Percentiles rank a stretch among this genome's conserved stretches.
These are phyloP conservation scores for Hippocampus zosterae DNA, from an alignment of 2,113 vertebrate genomes.

Conservation along the genomic window DNA sequence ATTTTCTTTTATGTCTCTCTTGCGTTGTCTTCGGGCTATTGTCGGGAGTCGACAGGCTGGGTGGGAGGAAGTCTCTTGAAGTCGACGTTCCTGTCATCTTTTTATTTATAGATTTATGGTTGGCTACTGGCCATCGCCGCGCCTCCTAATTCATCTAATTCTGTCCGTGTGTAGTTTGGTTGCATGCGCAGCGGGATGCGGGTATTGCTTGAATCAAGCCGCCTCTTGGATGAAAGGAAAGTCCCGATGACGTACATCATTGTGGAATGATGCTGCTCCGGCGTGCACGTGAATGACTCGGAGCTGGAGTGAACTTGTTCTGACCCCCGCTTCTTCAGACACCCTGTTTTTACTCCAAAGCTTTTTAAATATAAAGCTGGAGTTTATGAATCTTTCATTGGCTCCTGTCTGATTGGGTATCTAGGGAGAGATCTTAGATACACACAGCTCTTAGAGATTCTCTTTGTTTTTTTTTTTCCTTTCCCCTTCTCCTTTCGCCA, in stretches of 20 bases:
- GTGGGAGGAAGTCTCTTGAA: conserved; percentile 74
- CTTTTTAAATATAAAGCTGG: conserved; percentile 64
- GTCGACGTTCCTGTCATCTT: conserved; percentile 72
- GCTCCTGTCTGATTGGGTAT: conserved; percentile 64
- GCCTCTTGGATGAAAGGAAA: conserved; percentile 6
- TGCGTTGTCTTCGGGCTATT: conserved; percentile 73
- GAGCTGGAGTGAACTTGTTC: conserved; percentile 13
- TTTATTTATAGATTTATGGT: conserved; percentile 59
- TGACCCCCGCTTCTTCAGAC: conserved; percentile 28
- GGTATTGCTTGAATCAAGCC: background rate
- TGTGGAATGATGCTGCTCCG: background rate
- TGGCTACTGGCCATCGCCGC: conserved; percentile 35
- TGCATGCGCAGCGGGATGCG: background rate
- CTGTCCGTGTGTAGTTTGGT: conserved; percentile 3
- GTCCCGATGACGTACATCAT: background rate
- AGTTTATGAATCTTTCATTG: conserved; percentile 72
- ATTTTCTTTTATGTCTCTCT: conserved; percentile 61
- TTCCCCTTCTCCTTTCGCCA: background rate
- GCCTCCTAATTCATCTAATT: conserved; percentile 24
- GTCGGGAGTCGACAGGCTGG: conserved; percentile 72
- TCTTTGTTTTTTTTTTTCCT: conserved; percentile 52
- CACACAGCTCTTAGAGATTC: conserved; percentile 62
- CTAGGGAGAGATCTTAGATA: conserved; percentile 66
- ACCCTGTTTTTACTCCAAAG: conserved; percentile 48
- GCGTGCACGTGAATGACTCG: background rate